Evolutionary conservation across 1,140 invertebrate species (phyloP).

Genomic region (Cataglyphis hispanica): DNA sequence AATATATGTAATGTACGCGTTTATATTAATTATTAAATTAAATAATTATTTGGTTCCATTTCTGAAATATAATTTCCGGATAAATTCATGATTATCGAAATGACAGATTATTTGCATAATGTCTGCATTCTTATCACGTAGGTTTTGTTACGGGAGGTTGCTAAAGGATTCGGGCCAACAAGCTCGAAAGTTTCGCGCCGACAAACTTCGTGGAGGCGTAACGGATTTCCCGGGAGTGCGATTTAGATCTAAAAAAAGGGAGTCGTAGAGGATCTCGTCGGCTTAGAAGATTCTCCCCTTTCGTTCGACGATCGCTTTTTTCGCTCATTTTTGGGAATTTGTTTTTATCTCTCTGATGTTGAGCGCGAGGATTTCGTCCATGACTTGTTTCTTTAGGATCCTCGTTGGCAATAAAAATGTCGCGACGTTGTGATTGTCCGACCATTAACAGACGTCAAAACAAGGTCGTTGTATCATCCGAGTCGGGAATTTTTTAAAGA

Average conservation of each 20-base stretch:
- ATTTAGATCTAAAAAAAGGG: constrained; percentile 52
- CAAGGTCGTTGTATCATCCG: constrained; percentile 13
- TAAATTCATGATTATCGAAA: neutral
- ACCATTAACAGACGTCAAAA: constrained; percentile 30
- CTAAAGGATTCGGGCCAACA: constrained; percentile 34
- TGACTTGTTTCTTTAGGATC: constrained; percentile 25
- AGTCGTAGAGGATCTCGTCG: constrained; percentile 5
- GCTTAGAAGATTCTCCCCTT: constrained; percentile 14
- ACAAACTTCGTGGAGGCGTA: constrained; percentile 18
- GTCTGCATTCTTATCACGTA: neutral
- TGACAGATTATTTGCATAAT: constrained; percentile 4
- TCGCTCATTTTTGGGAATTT: neutral
- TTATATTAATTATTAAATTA: neutral
- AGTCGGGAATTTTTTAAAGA: neutral
- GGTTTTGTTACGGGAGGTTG: constrained; percentile 2
- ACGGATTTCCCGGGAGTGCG: constrained; percentile 7
- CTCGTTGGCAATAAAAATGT: constrained; percentile 21
- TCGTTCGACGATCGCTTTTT: neutral
- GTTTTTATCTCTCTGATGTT: neutral
- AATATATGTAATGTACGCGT: no score
- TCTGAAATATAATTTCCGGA: neutral
- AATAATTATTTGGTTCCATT: neutral
- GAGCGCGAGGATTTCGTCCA: neutral
- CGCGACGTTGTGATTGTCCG: neutral
- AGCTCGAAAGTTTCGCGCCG: constrained; percentile 41